These are phyloP conservation scores for Struthidea cinerea DNA, from an alignment of 2,113 vertebrate species.

Conservation along the genomic window DNA sequence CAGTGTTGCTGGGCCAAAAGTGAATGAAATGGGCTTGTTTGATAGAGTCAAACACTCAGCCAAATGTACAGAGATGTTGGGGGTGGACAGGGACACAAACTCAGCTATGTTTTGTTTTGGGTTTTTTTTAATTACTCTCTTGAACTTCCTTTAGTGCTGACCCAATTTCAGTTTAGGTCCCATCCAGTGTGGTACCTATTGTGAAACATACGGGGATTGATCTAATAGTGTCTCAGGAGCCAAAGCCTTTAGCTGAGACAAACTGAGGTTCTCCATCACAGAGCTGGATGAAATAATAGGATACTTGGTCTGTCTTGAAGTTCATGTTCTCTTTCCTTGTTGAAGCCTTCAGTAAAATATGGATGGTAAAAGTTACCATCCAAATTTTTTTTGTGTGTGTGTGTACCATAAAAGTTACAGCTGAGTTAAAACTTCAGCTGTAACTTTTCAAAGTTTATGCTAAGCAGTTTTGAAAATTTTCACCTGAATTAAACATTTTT, in stretches of 20 bases:
- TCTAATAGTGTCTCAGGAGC: neutral
- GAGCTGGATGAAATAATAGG: neutral
- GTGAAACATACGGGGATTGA: neutral
- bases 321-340: neutral
- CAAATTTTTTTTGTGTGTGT: too few relatives aligned
- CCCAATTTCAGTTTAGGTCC: neutral
- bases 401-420: too few relatives aligned
- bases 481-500: neutral
- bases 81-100: neutral
- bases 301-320: neutral
- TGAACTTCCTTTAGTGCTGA: neutral
- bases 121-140: neutral
- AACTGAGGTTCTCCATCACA: neutral
- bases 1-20: neutral
- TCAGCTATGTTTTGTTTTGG: neutral
- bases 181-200: neutral
- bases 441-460: neutral
- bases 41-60: neutral
- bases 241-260: neutral
- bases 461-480: neutral
- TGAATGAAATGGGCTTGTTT: fast-evolving
- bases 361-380: too few relatives aligned
- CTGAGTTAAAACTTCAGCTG: neutral
- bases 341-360: neutral
- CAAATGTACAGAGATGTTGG: neutral